Evolutionary conservation across 2,797 vertebrate genomes (phyloP), one percentile per base, ranked within the genome.

Genomic region (Dromococcyx pavoninus): DNA sequence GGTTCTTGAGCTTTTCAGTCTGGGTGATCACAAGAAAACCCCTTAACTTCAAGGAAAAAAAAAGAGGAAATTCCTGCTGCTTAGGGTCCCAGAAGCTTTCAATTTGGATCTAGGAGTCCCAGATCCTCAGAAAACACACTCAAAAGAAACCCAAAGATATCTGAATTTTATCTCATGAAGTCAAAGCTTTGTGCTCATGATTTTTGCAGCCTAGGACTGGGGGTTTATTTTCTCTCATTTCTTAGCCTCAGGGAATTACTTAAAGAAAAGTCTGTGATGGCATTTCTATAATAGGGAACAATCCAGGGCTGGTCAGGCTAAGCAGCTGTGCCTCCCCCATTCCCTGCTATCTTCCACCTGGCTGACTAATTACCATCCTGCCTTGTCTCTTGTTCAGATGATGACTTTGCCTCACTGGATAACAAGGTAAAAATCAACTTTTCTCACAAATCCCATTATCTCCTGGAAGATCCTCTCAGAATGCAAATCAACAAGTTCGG

Each of bases 341-440:
- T 84, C 57, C 67, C 53, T 69, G 32, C 73, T 77, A 75, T 94
- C 91, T 93, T 75, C 86, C 80, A 90, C 78, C 79, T 89, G 58
- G n/a, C 86, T 74, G 50, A 87, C 65, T 85, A 93, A 96, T 96
- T 93, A 90, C 75, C 43, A 37, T 70, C 86, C 84, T 80, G 70
- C 73, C 24, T 11, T 37, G 74, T 86, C 54, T 84, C 64, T 89
- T 17, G 11, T 53, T 88, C 67, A 21, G 70, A 89, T 39, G 54
- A 74, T 92, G 89, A 95, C 1, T 11, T 93, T 95, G 89, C 78
- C 80, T 81, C 67, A 74, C 57, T 10, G 17, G 43, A 78, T 95
- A 95, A 95, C 94, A 94, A 94, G 79, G 81, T 81, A 93, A 94
- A n/a, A 96, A 95, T 94, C 91, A 96, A 81, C 94, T 95, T 97